Percentiles rank a stretch among this genome's conserved stretches.
These are phyloP conservation scores for Anticlea derivata DNA, from an alignment of 2,888 invertebrate species.

Conservation along the genomic window DNA sequence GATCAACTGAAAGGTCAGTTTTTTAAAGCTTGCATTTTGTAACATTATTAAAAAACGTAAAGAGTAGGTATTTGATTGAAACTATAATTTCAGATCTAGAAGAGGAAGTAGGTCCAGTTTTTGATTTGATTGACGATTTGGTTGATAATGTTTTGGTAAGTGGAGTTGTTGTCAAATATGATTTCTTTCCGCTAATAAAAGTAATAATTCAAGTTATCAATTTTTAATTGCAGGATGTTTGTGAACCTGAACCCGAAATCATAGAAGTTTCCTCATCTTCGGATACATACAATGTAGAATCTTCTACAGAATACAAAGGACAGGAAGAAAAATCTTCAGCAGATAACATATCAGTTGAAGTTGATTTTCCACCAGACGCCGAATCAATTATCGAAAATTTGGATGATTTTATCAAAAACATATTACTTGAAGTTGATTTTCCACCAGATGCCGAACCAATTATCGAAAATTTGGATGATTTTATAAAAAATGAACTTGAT, in stretches of 20 bases:
- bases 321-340: not conserved
- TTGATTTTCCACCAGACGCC: not conserved
- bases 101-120: constrained; percentile 65
- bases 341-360: constrained; percentile 2
- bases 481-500: constrained; percentile 38
- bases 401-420: constrained; percentile 34
- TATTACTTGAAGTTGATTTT: no score
- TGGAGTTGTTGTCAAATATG: not conserved
- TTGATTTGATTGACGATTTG: constrained; percentile 65
- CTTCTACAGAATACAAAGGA: constrained; percentile 7
- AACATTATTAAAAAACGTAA: not conserved
- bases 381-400: not conserved
- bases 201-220: not conserved
- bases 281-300: constrained; percentile 10
- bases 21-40: not conserved
- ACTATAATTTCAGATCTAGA: constrained; percentile 60
- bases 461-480: constrained; percentile 13
- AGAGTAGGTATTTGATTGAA: not conserved
- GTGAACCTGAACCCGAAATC: constrained; percentile 22
- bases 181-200: not conserved
- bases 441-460: not conserved
- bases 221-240: constrained; percentile 37
- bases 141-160: constrained; percentile 60
- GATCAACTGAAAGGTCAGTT: constrained; percentile 61
- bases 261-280: constrained; percentile 23